Evolutionary conservation across 2,113 vertebrate species (phyloP).

Genomic region (Ceuthmochares aereus): DNA sequence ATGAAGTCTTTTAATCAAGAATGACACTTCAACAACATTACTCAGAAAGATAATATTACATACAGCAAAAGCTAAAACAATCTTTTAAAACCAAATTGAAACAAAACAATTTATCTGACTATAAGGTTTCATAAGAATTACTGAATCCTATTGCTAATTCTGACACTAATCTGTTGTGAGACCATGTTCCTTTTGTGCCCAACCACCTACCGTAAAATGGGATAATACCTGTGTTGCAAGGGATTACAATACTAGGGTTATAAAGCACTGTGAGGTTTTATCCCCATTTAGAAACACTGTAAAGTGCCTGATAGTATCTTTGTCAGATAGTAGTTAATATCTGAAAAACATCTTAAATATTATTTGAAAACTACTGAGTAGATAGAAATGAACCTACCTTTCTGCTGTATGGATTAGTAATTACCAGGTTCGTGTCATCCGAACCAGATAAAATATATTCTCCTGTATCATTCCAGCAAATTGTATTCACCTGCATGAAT

Average conservation of each 20-base stretch:
- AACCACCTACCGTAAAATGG: constrained; percentile 1
- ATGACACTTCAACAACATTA: not conserved
- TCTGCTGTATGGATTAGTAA: constrained; percentile 96
- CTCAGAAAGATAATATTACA: not conserved
- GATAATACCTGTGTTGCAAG: not conserved
- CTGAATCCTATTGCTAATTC: not conserved
- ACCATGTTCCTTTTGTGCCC: constrained; percentile 27
- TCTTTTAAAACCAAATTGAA: not conserved
- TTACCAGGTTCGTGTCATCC: constrained; percentile 96
- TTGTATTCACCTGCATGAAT: constrained; percentile 92
- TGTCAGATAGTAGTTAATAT: not conserved
- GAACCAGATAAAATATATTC: constrained; percentile 98
- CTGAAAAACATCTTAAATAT: not conserved
- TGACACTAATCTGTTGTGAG: constrained; percentile 47
- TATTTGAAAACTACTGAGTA: not conserved
- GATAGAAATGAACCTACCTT: constrained; percentile 82
- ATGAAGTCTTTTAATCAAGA: not conserved
- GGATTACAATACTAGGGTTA: constrained; percentile 3
- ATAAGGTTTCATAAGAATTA: constrained; percentile 13
- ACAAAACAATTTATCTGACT: not conserved
- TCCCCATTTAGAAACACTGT: not conserved
- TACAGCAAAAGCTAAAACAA: not conserved
- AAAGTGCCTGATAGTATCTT: not conserved
- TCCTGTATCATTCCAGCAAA: constrained; percentile 98
- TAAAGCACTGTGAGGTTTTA: not conserved